A percentile compares a stretch with the other conserved stretches of the same genome.
Conservation (phyloP, 2,888 invertebrate species). For the Polymixis lichenea region DNA sequence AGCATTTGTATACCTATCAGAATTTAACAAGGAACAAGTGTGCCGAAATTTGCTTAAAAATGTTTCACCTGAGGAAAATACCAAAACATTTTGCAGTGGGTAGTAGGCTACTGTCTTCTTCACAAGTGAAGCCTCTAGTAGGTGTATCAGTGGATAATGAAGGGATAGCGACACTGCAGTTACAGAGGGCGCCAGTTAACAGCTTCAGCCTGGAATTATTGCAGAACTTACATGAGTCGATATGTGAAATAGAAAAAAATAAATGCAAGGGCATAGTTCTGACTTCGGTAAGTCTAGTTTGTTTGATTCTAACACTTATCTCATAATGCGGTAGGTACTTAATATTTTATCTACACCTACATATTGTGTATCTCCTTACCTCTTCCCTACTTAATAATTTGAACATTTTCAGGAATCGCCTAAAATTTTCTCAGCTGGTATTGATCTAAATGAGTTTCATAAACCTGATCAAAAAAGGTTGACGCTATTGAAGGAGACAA, state of each 20-base stretch:
- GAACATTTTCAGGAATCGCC: conserved; percentile 85
- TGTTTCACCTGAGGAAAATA: conserved; percentile 27
- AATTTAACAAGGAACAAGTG: neutral
- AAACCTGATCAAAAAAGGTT: conserved; percentile 91
- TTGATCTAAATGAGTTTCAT: conserved; percentile 95
- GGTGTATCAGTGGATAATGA: conserved; percentile 80
- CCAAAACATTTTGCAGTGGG: neutral
- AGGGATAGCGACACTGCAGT: conserved; percentile 92
- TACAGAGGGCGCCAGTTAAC: conserved; percentile 94
- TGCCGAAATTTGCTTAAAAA: conserved; percentile 2
- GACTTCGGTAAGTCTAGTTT: conserved; percentile 91
- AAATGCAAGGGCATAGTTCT: conserved; percentile 92
- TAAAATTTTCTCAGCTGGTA: conserved; percentile 93
- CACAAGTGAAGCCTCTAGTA: conserved; percentile 37
- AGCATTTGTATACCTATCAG: neutral
- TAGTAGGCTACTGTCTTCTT: conserved; percentile 13
- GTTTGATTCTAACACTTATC: neutral
- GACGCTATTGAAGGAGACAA: conserved; percentile 91
- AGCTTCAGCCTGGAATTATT: conserved; percentile 93
- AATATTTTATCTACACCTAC: too few species aligned
- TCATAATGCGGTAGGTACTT: too few species aligned
- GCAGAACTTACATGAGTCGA: conserved; percentile 88
- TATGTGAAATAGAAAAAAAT: conserved; percentile 91
- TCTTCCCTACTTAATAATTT: neutral
- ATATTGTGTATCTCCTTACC: neutral